Percentiles rank a stretch among this genome's conserved stretches.
These are phyloP conservation scores for Antennarius striatus DNA, from an alignment of 2,113 vertebrate genomes.

Conservation along the genomic window DNA sequence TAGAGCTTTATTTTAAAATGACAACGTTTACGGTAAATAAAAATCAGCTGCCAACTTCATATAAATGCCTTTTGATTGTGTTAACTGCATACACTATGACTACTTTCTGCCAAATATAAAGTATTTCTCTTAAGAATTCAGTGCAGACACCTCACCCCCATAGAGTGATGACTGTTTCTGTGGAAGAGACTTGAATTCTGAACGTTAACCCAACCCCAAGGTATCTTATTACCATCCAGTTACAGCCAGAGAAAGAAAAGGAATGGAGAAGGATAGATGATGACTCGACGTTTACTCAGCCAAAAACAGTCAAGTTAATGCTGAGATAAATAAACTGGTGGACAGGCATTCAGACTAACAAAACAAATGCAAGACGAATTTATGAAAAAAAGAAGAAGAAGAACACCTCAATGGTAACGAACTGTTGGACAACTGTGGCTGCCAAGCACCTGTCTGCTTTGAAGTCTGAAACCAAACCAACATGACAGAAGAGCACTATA, in stretches of 20 bases:
- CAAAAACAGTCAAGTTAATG: slow-evolving; percentile 5
- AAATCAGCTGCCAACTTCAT: no score
- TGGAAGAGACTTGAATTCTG: neutral
- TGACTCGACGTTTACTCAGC: slow-evolving; percentile 1
- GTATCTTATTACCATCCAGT: slow-evolving; percentile 7
- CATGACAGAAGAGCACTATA: slow-evolving; percentile 1
- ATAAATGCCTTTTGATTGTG: no score
- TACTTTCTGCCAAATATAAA: no score
- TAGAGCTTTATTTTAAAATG: no score
- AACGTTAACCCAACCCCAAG: slow-evolving; percentile 14
- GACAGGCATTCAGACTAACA: no score
- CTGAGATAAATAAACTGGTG: neutral
- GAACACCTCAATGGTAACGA: no score
- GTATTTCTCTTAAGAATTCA: neutral
- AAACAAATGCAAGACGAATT: no score
- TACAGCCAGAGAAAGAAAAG: neutral
- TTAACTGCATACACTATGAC: no score
- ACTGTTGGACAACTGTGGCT: neutral
- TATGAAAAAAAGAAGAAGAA: no score
- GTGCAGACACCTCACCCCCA: neutral
- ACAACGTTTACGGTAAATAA: no score
- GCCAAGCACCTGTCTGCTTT: slow-evolving; percentile 1
- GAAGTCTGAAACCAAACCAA: slow-evolving; percentile 13
- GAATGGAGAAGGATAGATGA: neutral
- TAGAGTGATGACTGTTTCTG: neutral